Conservation (phyloP, 2,113 vertebrate species). For the Myotis lucifugus region DNA sequence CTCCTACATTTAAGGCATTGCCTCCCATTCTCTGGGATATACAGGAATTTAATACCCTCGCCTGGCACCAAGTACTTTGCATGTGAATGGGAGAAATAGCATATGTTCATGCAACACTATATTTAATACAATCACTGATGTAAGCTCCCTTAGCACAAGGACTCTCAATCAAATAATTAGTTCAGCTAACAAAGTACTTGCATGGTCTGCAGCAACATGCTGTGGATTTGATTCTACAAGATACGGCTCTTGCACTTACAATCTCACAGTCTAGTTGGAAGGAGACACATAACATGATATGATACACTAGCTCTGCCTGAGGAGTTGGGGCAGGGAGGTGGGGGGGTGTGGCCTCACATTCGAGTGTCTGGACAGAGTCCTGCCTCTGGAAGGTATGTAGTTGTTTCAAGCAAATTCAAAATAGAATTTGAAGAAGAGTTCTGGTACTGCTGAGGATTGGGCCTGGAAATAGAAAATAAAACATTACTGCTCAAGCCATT, state of each 20-base stretch:
- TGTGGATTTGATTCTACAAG: neutral
- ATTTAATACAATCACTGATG: neutral
- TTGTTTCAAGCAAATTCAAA: neutral
- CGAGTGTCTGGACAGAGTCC: neutral
- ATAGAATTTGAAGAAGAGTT: neutral
- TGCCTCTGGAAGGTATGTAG: neutral
- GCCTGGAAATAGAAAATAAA: neutral
- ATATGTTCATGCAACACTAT: neutral
- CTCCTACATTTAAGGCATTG: neutral
- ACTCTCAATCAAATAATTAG: neutral
- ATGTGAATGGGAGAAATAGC: neutral
- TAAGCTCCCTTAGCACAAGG: neutral
- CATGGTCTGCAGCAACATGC: neutral
- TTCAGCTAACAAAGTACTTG: neutral
- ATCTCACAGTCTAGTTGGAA: neutral
- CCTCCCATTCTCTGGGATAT: neutral
- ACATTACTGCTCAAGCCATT: neutral
- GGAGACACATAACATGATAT: neutral
- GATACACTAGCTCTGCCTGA: neutral
- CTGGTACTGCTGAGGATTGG: neutral
- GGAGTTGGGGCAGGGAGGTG: neutral
- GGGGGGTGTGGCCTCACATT: neutral
- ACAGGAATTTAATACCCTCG: neutral
- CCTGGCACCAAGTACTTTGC: neutral
- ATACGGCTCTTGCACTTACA: neutral